Conservation (phyloP, 2,888 invertebrate genomes). For the Scaptomyza tumidula region DNA sequence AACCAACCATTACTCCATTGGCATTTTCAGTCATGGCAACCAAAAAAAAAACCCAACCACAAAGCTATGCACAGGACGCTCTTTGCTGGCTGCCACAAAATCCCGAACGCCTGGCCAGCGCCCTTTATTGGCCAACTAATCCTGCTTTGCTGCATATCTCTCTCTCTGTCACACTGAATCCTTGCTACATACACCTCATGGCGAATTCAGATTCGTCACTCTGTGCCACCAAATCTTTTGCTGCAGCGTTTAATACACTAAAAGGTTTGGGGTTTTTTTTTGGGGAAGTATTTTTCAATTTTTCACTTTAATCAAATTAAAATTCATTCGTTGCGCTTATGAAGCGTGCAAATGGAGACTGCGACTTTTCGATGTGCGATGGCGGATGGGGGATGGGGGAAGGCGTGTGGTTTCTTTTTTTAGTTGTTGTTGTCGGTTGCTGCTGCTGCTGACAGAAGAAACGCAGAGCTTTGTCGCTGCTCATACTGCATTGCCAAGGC, state of each 20-base stretch:
- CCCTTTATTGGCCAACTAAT: conserved; percentile 71
- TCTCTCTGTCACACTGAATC: conserved; percentile 13
- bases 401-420: too few species aligned
- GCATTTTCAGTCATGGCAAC: conserved; percentile 72
- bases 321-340: conserved; percentile 83
- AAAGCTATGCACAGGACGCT: too few species aligned
- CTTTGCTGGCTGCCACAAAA: conserved; percentile 18
- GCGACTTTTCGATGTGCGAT: neutral
- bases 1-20: conserved; percentile 34
- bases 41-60: conserved; percentile 15
- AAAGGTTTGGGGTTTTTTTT: conserved; percentile 24
- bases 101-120: conserved; percentile 58
- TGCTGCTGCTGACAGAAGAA: neutral
- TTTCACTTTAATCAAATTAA: conserved; percentile 83
- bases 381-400: neutral
- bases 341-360: conserved; percentile 67
- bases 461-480: conserved; percentile 29
- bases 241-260: conserved; percentile 56
- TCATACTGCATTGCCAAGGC: conserved; percentile 39
- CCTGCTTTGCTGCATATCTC: conserved; percentile 53
- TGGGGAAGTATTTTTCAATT: conserved; percentile 67
- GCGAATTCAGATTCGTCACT: conserved; percentile 52
- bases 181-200: conserved; percentile 5
- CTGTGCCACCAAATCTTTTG: conserved; percentile 23
- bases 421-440: too few species aligned